Evolutionary conservation across 2,113 vertebrate species (phyloP).

Genomic region (Scolopax mira): DNA sequence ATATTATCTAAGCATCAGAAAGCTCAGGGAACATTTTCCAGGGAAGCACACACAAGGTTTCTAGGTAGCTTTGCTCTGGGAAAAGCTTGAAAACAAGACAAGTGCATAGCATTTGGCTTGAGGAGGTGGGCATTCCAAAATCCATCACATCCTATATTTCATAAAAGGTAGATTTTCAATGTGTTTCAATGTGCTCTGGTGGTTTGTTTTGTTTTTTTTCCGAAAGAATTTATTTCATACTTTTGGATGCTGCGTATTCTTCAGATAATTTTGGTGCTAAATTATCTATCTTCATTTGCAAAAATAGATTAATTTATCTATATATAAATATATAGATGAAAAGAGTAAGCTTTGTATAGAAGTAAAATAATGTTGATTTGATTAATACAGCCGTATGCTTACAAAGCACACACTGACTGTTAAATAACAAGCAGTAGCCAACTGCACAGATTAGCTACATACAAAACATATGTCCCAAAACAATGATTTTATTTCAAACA

Average conservation of each 20-base stretch:
- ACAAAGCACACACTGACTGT: conserved; percentile 36
- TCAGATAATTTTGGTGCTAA: neutral
- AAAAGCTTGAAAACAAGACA: neutral
- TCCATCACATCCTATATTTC: neutral
- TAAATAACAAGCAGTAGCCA: conserved; percentile 68
- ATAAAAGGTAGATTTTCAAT: neutral
- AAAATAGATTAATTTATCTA: no score
- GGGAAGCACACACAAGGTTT: neutral
- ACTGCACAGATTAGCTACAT: conserved; percentile 53
- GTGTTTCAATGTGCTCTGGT: no score
- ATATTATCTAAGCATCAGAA: neutral
- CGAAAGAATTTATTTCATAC: neutral
- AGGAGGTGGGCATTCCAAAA: neutral
- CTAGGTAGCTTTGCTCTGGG: neutral
- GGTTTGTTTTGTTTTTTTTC: neutral
- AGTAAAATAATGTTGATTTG: conserved; percentile 30
- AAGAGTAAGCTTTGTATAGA: neutral
- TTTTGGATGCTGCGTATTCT: neutral
- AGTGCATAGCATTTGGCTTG: neutral
- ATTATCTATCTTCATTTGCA: neutral
- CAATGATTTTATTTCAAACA: conserved; percentile 66
- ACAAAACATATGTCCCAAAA: conserved; percentile 56
- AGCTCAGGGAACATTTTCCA: neutral
- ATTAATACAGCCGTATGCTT: conserved; percentile 30
- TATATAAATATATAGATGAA: neutral